These are phyloP conservation scores for Pygoscelis antarcticus DNA, from an alignment of 2,113 vertebrate species.

Conservation along the genomic window DNA sequence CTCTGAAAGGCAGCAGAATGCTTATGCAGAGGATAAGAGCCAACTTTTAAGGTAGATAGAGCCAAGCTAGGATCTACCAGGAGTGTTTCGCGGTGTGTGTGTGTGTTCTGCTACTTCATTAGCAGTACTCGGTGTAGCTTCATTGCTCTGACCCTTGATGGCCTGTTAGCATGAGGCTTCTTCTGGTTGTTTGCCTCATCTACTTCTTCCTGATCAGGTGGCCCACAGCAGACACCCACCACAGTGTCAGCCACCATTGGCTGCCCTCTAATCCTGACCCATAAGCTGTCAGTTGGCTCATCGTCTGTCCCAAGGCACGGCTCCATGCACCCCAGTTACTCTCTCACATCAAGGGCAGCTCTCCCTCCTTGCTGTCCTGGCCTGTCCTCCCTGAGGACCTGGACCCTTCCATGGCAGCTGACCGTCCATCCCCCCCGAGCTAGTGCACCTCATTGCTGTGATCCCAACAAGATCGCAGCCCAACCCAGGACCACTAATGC, in stretches of 20 bases:
- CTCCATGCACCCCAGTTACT: neutral
- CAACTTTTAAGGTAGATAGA: neutral
- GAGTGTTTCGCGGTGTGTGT: neutral
- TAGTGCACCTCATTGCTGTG: accelerated
- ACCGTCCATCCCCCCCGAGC: accelerated
- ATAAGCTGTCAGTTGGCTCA: neutral
- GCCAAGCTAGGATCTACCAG: neutral
- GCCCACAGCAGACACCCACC: neutral
- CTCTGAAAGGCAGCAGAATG: neutral
- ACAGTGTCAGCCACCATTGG: neutral
- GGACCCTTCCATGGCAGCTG: neutral
- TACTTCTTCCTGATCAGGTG: neutral
- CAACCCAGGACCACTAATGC: neutral
- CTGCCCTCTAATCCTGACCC: neutral
- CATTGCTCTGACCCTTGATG: neutral
- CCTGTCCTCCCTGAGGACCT: neutral
- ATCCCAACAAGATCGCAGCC: accelerated
- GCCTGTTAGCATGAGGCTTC: neutral
- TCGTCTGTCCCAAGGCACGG: neutral
- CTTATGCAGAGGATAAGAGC: neutral
- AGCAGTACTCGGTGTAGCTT: accelerated
- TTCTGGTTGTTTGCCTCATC: neutral
- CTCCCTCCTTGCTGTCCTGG: neutral
- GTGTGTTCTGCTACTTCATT: neutral
- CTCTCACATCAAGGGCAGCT: neutral